Conservation (phyloP, 2,888 invertebrate species). For the Ochlodes sylvanus region DNA sequence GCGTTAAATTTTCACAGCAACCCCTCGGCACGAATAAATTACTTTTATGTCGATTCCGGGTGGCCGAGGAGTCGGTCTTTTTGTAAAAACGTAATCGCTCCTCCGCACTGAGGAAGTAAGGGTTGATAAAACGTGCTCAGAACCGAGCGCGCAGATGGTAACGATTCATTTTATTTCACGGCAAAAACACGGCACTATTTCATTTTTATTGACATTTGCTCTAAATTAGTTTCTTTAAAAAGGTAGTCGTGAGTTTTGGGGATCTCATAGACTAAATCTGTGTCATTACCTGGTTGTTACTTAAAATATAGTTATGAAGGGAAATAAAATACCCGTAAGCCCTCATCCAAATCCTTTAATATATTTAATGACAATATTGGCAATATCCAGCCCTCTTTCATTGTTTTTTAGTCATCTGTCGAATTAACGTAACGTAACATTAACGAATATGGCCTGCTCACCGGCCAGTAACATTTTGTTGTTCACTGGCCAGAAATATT, state of each 20-base stretch:
- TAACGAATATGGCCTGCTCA: too few species aligned
- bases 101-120: constrained; percentile 73
- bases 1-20: constrained; percentile 79
- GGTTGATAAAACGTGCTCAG: constrained; percentile 63
- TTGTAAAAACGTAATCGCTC: constrained; percentile 67
- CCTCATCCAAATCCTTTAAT: too few species aligned
- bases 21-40: constrained; percentile 77
- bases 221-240: constrained; percentile 21
- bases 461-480: too few species aligned
- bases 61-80: constrained; percentile 61
- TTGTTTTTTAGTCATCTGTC: too few species aligned
- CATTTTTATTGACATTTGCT: constrained; percentile 30
- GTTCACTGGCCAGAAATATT: too few species aligned
- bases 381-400: too few species aligned
- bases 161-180: constrained; percentile 32
- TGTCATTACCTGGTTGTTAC: constrained; percentile 13
- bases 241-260: constrained; percentile 1
- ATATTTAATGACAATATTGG: too few species aligned
- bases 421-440: too few species aligned
- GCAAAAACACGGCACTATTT: constrained; percentile 27
- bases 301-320: too few species aligned
- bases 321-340: too few species aligned
- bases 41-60: constrained; percentile 80
- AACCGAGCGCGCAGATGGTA: constrained; percentile 60
- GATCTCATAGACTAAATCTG: constrained; percentile 15